Evolutionary conservation across 2,888 invertebrate species (phyloP), one percentile per base, ranked within the genome.

Genomic region (Dryobota labecula): DNA sequence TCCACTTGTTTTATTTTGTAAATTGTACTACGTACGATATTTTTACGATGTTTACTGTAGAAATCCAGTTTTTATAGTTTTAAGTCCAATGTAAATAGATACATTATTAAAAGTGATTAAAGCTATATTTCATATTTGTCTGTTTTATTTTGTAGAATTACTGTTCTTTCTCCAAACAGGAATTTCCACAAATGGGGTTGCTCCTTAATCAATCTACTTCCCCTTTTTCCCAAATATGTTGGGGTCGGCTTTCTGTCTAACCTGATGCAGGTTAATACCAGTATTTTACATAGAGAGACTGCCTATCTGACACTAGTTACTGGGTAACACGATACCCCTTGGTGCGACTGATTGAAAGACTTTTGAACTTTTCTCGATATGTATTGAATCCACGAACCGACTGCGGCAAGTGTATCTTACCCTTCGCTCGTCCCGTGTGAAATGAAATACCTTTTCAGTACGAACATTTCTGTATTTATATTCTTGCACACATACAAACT

Each of bases 51-150:
- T 94, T 93, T 94, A 94, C 93, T 93, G 92, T 94, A 94, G 92
- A 92, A 90, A 92, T 93, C 92, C 92, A 92, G 93, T 94, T 94
- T 92, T 94, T 92, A 89, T 95, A 94, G 93, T 90, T 83, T 76
- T 94, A 95, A 95, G 94, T 76, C 79, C 86, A 87, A 90, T 95
- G 95, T 96, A 95, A 90, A 94, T 94, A 95, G 85, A 89, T 91
- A 92, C 93, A 95, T 94, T 93, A 95, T 93, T 91, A 93, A 93
- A 92, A 93, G 89, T 94, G 93, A 95, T 94, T 95, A 96, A 95
- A 95, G 94, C 93, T 96, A 94, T 96, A 95, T 96, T 96, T 96
- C 94, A 94, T 95, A 94, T 47, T 64, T 60, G 63, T 73, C 80
- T 72, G 80, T 87, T 86, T 88, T 56, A 45, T 77, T 80, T 74